Evolutionary conservation across 2,797 vertebrate species (phyloP).

Genomic region (Rhinichthys osculus): DNA sequence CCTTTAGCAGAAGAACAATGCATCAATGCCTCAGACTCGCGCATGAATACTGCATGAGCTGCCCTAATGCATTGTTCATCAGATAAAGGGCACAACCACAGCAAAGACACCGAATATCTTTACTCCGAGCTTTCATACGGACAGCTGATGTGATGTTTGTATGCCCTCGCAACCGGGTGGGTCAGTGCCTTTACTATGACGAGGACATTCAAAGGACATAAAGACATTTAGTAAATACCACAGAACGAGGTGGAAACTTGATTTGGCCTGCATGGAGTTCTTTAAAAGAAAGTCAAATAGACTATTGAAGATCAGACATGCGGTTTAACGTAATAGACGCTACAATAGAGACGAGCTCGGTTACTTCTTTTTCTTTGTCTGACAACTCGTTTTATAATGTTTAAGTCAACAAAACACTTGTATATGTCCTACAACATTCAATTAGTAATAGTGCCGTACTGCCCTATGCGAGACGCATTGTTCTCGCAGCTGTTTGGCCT

Average conservation of each 20-base stretch:
- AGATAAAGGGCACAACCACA: conserved; percentile 30
- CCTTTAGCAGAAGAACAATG: conserved; percentile 33
- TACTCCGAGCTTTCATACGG: background rate
- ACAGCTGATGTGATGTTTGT: background rate
- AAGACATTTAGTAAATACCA: background rate
- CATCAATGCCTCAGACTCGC: background rate
- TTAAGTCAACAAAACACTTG: background rate
- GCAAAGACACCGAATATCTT: background rate
- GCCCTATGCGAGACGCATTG: background rate
- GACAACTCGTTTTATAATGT: background rate
- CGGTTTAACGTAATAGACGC: background rate
- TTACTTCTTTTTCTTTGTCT: background rate
- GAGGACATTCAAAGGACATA: conserved; percentile 4
- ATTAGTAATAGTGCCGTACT: background rate
- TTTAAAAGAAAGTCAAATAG: background rate
- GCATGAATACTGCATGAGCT: conserved; percentile 54
- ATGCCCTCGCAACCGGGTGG: background rate
- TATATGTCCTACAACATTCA: background rate
- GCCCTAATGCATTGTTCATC: conserved; percentile 23
- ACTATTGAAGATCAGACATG: background rate
- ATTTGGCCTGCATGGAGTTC: background rate
- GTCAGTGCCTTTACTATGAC: background rate
- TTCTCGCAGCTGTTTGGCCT: conserved; percentile 32
- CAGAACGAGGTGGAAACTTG: background rate
- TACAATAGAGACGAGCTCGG: background rate